phyloP scores from a whole-genome alignment of 2,888 invertebrate genomes.

The Physocephala rufipes region DNA sequence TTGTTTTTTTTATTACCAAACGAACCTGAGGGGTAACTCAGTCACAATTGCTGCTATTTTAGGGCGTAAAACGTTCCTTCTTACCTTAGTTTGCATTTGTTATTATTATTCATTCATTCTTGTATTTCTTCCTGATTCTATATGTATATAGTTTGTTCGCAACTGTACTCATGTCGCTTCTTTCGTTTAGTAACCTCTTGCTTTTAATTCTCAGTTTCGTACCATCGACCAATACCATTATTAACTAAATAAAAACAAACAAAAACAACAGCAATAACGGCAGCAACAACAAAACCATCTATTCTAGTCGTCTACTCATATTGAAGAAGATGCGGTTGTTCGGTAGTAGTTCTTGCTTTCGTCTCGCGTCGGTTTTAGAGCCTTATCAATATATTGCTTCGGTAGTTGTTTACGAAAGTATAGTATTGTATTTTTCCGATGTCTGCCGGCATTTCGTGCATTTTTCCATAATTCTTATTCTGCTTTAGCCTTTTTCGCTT shows the following conservation, averaged over 20 bases:
- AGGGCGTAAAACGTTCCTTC: background rate
- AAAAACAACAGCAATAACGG: too few relatives aligned
- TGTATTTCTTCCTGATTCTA: conserved; percentile 13
- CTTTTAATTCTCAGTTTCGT: background rate
- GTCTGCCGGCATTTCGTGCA: conserved; percentile 19
- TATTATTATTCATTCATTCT: conserved; percentile 6
- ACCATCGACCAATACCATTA: background rate
- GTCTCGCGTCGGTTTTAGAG: background rate
- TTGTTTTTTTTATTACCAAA: too few relatives aligned
- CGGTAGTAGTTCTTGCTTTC: background rate
- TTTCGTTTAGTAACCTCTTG: background rate
- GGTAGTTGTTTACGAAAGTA: conserved; percentile 9
- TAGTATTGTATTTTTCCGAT: background rate
- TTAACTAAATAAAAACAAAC: too few relatives aligned
- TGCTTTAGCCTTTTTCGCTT: conserved; percentile 21
- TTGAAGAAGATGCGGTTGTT: background rate
- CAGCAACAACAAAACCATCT: background rate
- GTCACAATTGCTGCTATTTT: too few relatives aligned
- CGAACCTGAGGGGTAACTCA: too few relatives aligned
- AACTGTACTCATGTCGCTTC: conserved; percentile 17
- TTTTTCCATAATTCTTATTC: conserved; percentile 4
- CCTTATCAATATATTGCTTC: conserved; percentile 4
- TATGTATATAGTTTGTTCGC: conserved; percentile 31
- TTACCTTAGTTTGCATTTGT: conserved; percentile 1
- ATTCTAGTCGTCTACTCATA: conserved; percentile 1